Evolutionary conservation across 1,140 invertebrate genomes (phyloP), one percentile per base, ranked within the genome.

Genomic region (Batillaria attramentaria): DNA sequence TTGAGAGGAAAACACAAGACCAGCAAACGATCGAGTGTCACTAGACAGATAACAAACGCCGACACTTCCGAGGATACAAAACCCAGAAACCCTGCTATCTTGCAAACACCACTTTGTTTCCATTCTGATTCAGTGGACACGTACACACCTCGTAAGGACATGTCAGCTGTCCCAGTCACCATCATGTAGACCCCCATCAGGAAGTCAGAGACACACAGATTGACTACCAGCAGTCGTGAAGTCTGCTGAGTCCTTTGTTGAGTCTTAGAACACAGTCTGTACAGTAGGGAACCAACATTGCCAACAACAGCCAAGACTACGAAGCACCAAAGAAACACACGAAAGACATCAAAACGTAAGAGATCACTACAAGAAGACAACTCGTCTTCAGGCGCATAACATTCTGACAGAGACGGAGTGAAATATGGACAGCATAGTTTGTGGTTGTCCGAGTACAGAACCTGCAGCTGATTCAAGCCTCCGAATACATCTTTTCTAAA

Each of bases 171-270:
- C 20, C 85, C 88, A 28, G 88, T 88, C 20, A 88, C 84, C 24
- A 85, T 72, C 39, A 89, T 41, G 46, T 89, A 89, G 4, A 88
- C 60, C 13, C 88, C 88, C 87, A 88, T 89, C 20, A 87, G 65
- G 39, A 87, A 74, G 70, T 88, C 87, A n/a, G 86, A 84, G 4
- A 84, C 37, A 43, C 81, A 80, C n/a, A 88, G 65, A 79, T 84
- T 86, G 13, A 81, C 75, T 35, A 87, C 77, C n/a, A 86, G 80
- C 13, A 82, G 69, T 66, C 0, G 80, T 69, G 28, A 79, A 81
- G 35, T 80, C 79, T 62, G 43, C 54, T 82, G 81, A 28, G 18
- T 13, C 18, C 60, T 65, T 20, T 79, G 76, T n/a, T 83, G 76
- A 3, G 41, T 42, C 20, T 79, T 75, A 50, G 65, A 75, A 1